A percentile compares a stretch with the other conserved stretches of the same genome.
Evolutionary conservation across 1,140 invertebrate species (phyloP).

Genomic region (Zaprionus africanus): DNA sequence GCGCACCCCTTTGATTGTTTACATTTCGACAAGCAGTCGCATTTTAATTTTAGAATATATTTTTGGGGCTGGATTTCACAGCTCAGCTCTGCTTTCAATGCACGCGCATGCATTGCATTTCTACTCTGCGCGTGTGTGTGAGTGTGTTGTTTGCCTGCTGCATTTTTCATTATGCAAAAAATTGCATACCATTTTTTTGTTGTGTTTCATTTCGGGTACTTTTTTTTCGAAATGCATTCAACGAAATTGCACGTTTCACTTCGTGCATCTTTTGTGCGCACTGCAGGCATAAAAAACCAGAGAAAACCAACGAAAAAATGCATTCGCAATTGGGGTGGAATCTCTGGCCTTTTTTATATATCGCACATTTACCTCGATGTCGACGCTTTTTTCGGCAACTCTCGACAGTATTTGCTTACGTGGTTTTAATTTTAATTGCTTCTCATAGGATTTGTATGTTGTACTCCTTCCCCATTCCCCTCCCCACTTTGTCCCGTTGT

Average conservation of each 20-base stretch:
- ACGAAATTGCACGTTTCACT: slow-evolving; percentile 80
- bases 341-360: slow-evolving; percentile 50
- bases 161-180: slow-evolving; percentile 83
- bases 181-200: slow-evolving; percentile 72
- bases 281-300: slow-evolving; percentile 10
- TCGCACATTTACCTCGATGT: too few relatives aligned
- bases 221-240: slow-evolving; percentile 75
- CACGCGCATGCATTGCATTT: slow-evolving; percentile 66
- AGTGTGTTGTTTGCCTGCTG: slow-evolving; percentile 65
- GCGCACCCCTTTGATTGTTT: slow-evolving; percentile 80
- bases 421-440: slow-evolving; percentile 83
- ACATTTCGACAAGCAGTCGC: slow-evolving; percentile 76
- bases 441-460: slow-evolving; percentile 57
- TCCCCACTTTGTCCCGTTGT: slow-evolving; percentile 57
- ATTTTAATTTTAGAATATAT: slow-evolving; percentile 83
- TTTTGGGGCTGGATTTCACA: slow-evolving; percentile 81
- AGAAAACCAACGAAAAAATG: slow-evolving; percentile 46
- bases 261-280: slow-evolving; percentile 77
- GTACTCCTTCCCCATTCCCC: slow-evolving; percentile 1
- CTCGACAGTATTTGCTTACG: slow-evolving; percentile 69
- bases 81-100: slow-evolving; percentile 71
- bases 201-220: slow-evolving; percentile 61
- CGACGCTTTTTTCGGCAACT: slow-evolving; percentile 49
- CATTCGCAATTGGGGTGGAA: slow-evolving; percentile 69
- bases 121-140: slow-evolving; percentile 20